Conservation (phyloP, 2,888 invertebrate species). For the Caenorhabditis drosophilae region DNA sequence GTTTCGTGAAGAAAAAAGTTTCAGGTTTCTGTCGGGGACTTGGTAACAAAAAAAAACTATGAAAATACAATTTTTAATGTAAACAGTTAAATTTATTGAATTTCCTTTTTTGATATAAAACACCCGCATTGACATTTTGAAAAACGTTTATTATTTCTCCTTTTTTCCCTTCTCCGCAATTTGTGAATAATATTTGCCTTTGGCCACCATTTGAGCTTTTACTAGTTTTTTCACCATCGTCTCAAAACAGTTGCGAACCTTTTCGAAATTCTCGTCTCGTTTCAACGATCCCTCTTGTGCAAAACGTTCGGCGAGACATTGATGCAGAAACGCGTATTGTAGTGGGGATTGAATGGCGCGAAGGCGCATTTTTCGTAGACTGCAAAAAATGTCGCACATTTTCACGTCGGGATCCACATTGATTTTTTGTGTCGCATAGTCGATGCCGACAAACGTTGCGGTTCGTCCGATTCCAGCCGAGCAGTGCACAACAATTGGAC, state of each 20-base stretch:
- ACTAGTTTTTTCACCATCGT: conserved; percentile 1
- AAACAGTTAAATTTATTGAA: too few species aligned
- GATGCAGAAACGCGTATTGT: conserved; percentile 6
- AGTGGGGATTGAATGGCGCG: conserved; percentile 3
- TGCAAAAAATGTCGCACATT: background rate
- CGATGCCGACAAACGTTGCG: conserved; percentile 52
- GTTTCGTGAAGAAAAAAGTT: too few species aligned
- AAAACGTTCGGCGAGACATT: conserved; percentile 4
- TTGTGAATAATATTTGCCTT: conserved; percentile 1
- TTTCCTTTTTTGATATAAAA: too few species aligned
- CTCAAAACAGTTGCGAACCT: background rate
- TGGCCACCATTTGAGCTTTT: background rate
- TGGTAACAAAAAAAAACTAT: too few species aligned
- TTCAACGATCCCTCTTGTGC: background rate
- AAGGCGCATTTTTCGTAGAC: background rate
- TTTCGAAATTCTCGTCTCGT: conserved; percentile 2
- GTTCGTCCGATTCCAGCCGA: conserved; percentile 57
- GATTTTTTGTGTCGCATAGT: conserved; percentile 39
- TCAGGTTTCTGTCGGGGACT: too few species aligned
- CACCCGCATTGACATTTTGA: too few species aligned
- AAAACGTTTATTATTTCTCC: too few species aligned
- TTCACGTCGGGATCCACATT: background rate
- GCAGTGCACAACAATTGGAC: conserved; percentile 56
- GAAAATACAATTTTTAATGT: too few species aligned
- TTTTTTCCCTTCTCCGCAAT: conserved; percentile 1